Percentiles rank a stretch among this genome's conserved stretches.
phyloP scores from a whole-genome alignment of 2,888 invertebrate genomes.

The Caenorhabditis sp. region DNA sequence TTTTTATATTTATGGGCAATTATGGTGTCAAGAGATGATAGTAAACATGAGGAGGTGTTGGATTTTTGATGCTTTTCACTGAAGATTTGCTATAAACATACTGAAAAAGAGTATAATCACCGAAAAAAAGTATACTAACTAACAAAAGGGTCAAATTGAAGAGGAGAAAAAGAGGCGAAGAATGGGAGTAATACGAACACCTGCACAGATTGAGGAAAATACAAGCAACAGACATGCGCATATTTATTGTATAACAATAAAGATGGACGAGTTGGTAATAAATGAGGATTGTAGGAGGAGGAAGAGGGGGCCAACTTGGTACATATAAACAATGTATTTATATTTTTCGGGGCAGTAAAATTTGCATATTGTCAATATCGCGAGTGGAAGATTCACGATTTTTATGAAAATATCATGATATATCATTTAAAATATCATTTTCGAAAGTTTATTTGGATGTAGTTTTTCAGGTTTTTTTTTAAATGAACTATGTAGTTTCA shows the following conservation, averaged over 20 bases:
- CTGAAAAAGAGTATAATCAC: background rate
- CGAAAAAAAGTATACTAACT: background rate
- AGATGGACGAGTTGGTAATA: background rate
- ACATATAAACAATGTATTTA: too few species aligned
- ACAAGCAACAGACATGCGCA: background rate
- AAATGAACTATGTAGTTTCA: too few species aligned
- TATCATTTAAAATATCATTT: too few species aligned
- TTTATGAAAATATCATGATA: too few species aligned
- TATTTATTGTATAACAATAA: background rate
- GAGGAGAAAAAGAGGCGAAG: background rate
- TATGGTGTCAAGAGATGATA: background rate
- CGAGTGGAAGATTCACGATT: too few species aligned
- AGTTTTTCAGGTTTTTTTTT: too few species aligned
- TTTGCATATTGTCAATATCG: too few species aligned
- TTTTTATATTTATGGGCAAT: background rate
- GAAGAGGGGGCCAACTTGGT: too few species aligned
- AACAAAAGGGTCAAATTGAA: background rate
- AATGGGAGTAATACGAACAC: background rate
- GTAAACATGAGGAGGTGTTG: background rate
- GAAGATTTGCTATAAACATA: background rate
- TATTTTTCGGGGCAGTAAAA: too few species aligned
- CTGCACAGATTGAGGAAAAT: background rate
- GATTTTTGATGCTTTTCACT: background rate
- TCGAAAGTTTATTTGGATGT: too few species aligned
- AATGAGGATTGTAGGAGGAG: background rate